phyloP scores from a whole-genome alignment of 2,113 vertebrate species.

The Chionomys nivalis region DNA sequence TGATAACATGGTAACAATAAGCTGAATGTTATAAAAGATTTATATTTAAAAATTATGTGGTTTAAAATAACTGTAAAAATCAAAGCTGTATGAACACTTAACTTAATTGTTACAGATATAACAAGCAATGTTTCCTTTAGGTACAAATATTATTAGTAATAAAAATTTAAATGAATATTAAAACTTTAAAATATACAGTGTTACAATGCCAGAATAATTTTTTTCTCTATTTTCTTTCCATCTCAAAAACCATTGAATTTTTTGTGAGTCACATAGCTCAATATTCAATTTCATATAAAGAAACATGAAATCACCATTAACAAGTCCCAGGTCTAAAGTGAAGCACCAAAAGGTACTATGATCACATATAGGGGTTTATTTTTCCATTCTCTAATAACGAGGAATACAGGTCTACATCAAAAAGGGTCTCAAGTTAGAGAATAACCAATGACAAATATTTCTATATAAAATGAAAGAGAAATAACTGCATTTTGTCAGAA shows the following conservation, averaged over 20 bases:
- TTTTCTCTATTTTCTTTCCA: background rate
- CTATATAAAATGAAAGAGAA: background rate
- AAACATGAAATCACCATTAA: background rate
- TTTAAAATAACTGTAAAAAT: background rate
- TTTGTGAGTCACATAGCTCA: background rate
- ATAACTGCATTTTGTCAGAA: background rate
- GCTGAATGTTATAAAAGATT: background rate
- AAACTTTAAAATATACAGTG: background rate
- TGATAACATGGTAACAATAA: background rate
- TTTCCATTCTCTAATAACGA: background rate
- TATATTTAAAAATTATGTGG: background rate
- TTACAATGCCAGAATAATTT: background rate
- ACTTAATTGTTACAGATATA: background rate
- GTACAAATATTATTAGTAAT: background rate
- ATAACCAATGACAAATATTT: background rate
- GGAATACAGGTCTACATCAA: background rate
- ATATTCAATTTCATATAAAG: background rate
- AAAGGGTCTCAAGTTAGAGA: rapidly evolving
- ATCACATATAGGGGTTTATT: background rate
- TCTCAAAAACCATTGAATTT: background rate
- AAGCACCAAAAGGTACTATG: background rate
- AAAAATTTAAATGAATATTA: background rate
- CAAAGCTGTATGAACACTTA: background rate
- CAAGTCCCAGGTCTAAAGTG: background rate
- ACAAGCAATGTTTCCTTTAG: background rate